Conservation (phyloP, 2,888 invertebrate genomes). For the Saturnia japonica region DNA sequence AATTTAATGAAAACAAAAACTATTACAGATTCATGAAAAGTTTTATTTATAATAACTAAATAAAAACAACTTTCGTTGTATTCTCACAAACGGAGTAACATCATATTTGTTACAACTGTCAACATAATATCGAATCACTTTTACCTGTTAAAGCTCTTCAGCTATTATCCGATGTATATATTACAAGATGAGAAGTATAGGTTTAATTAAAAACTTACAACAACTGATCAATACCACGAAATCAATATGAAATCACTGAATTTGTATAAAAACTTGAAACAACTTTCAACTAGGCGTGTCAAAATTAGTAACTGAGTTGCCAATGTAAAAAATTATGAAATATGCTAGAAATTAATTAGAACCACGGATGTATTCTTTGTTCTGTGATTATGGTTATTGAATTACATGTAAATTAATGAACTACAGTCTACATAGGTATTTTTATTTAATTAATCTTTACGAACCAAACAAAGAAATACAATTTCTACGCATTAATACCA, state of each 20-base stretch:
- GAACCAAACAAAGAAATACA: too few species aligned
- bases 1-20: slow-evolving; percentile 2
- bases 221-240: neutral
- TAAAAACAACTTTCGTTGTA: neutral
- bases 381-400: neutral
- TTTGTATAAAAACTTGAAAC: neutral
- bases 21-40: neutral
- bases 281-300: slow-evolving; percentile 24
- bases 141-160: neutral
- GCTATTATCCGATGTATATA: neutral
- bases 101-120: slow-evolving; percentile 20
- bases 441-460: too few species aligned
- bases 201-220: neutral
- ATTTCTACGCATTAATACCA: too few species aligned
- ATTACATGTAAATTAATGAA: too few species aligned
- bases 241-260: neutral
- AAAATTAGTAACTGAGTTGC: slow-evolving; percentile 9
- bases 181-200: neutral
- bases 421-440: too few species aligned
- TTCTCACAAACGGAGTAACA: neutral
- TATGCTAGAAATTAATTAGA: too few species aligned
- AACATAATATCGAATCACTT: slow-evolving; percentile 14
- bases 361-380: too few species aligned
- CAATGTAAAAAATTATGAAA: neutral
- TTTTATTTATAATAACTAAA: neutral